Evolutionary conservation across 2,797 vertebrate species (phyloP).

Genomic region (Acropternis orthonyx): DNA sequence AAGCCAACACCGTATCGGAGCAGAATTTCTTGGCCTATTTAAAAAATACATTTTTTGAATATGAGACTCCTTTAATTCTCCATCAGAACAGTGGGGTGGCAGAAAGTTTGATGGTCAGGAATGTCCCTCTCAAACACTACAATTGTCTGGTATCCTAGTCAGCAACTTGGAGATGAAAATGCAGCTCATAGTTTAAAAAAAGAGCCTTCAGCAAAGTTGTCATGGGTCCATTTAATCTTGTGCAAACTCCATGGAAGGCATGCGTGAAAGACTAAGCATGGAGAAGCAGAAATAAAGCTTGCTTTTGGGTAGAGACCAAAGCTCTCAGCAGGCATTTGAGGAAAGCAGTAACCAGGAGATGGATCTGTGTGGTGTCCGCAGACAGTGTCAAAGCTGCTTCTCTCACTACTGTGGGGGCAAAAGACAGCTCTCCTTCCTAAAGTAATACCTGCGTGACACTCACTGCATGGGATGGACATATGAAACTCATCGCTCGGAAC

Average conservation of each 20-base stretch:
- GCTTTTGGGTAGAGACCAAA: not conserved
- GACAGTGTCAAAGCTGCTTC: not conserved
- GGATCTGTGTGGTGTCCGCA: not conserved
- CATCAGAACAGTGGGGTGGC: not conserved
- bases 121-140: not conserved
- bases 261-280: not conserved
- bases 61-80: not conserved
- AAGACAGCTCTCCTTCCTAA: not conserved
- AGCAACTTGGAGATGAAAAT: not conserved
- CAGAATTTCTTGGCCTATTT: not conserved
- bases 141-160: not conserved
- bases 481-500: not conserved
- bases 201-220: not conserved
- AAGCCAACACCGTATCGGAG: not conserved
- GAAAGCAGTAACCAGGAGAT: not conserved
- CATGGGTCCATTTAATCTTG: not conserved
- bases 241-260: not conserved
- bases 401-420: not conserved
- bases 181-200: not conserved
- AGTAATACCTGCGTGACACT: not conserved
- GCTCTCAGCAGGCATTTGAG: not conserved
- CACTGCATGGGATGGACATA: not conserved
- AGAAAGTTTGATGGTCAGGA: not conserved
- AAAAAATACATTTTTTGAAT: not conserved
- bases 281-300: not conserved